These are phyloP conservation scores for Circaetus gallicus DNA, from an alignment of 2,113 vertebrate species.

Conservation along the genomic window DNA sequence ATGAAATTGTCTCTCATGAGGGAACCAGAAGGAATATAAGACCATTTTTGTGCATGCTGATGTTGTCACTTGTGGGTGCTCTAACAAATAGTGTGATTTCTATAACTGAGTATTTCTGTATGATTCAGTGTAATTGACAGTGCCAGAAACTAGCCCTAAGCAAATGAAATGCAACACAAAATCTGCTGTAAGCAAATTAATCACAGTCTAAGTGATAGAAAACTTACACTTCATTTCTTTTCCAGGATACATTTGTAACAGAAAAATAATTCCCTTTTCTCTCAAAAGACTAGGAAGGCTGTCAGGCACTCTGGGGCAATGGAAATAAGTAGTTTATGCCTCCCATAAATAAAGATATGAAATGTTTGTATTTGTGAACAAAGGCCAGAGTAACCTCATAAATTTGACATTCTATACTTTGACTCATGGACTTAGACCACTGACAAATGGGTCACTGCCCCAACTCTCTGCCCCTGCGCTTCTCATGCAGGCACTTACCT, in stretches of 20 bases:
- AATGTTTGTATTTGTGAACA: conserved; percentile 18
- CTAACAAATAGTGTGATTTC: conserved; percentile 20
- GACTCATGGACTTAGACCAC: neutral
- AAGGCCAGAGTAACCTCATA: neutral
- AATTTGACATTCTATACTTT: neutral
- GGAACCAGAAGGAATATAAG: neutral
- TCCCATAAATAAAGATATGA: conserved; percentile 30
- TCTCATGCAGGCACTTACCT: neutral
- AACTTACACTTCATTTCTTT: conserved; percentile 40
- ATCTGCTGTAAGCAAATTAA: conserved; percentile 53
- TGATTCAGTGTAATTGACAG: conserved; percentile 42
- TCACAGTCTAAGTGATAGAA: conserved; percentile 52
- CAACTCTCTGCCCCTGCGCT: neutral
- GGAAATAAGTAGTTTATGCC: conserved; percentile 33
- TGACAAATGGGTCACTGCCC: neutral
- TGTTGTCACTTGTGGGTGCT: neutral
- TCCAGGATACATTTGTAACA: neutral
- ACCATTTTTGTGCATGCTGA: neutral
- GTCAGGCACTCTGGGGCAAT: neutral
- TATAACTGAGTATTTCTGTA: conserved; percentile 25
- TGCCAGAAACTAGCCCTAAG: conserved; percentile 51
- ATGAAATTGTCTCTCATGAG: neutral
- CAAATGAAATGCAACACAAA: conserved; percentile 42
- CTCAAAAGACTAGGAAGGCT: conserved; percentile 5
- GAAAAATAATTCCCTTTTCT: conserved; percentile 45